Evolutionary conservation across 2,888 invertebrate species (phyloP).

Genomic region (Hypena proboscidalis): DNA sequence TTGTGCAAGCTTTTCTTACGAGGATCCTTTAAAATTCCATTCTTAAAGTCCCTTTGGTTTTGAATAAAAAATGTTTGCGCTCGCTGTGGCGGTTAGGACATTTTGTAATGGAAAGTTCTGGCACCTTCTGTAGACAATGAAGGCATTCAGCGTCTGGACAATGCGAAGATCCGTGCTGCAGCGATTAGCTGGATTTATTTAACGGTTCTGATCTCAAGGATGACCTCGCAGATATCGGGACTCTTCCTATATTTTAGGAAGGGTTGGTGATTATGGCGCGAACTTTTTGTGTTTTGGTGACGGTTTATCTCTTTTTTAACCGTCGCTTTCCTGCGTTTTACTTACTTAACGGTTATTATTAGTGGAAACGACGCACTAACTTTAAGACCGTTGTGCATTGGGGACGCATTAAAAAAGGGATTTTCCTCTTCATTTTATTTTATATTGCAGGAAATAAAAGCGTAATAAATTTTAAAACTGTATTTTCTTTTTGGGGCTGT

Average conservation of each 20-base stretch:
- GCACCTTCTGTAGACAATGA: slow-evolving; percentile 69
- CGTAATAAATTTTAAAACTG: too few species aligned
- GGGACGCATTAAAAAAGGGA: too few species aligned
- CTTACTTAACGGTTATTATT: neutral
- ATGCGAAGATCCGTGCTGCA: slow-evolving; percentile 62
- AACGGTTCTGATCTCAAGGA: slow-evolving; percentile 65
- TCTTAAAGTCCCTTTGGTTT: slow-evolving; percentile 35
- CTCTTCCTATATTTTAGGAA: slow-evolving; percentile 35
- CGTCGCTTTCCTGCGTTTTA: slow-evolving; percentile 8
- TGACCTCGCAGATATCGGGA: slow-evolving; percentile 44
- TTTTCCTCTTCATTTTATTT: too few species aligned
- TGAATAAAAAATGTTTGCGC: slow-evolving; percentile 41
- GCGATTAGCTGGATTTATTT: slow-evolving; percentile 77
- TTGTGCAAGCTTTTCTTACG: slow-evolving; percentile 63
- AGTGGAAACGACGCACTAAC: too few species aligned
- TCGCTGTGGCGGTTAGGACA: slow-evolving; percentile 38
- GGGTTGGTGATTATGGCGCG: slow-evolving; percentile 39
- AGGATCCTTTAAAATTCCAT: slow-evolving; percentile 34
- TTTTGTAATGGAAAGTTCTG: slow-evolving; percentile 29
- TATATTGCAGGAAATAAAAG: too few species aligned
- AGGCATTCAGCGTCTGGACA: slow-evolving; percentile 77
- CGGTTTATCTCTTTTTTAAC: slow-evolving; percentile 29
- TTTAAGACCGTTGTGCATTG: too few species aligned
- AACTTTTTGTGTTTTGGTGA: slow-evolving; percentile 33
- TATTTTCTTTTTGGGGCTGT: too few species aligned